These are phyloP conservation scores for Leptogaster cylindrica DNA, from an alignment of 2,888 invertebrate genomes.

Conservation along the genomic window DNA sequence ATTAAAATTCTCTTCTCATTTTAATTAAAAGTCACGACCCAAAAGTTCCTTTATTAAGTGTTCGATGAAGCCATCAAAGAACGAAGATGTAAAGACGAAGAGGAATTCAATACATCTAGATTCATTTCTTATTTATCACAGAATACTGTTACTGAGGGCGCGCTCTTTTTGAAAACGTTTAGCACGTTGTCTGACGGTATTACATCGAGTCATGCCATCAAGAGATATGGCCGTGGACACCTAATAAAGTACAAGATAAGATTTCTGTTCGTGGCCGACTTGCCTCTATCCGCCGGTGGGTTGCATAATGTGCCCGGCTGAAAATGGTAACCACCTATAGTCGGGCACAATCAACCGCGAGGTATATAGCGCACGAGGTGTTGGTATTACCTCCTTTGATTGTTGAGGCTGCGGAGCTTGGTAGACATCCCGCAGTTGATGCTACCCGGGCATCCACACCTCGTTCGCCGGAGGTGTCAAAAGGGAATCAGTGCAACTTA, in stretches of 20 bases:
- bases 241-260: slow-evolving; percentile 14
- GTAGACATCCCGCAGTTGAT: neutral
- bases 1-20: slow-evolving; percentile 4
- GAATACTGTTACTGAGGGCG: slow-evolving; percentile 2
- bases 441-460: slow-evolving; percentile 5
- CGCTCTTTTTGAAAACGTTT: neutral
- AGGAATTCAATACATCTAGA: too few relatives aligned
- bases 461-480: neutral
- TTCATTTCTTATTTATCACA: neutral
- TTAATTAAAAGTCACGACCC: neutral
- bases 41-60: neutral
- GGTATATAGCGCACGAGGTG: slow-evolving; percentile 4
- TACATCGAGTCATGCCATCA: slow-evolving; percentile 10
- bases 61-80: neutral
- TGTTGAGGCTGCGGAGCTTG: neutral
- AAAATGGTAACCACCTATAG: slow-evolving; percentile 12
- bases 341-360: slow-evolving; percentile 10
- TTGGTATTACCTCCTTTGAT: neutral
- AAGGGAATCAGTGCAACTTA: slow-evolving; percentile 22
- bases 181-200: neutral
- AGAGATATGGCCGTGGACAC: slow-evolving; percentile 8
- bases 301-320: slow-evolving; percentile 4
- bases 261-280: neutral
- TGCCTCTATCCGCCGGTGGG: neutral
- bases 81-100: too few relatives aligned